A percentile compares a stretch with the other conserved stretches of the same genome.
Evolutionary conservation across 2,888 invertebrate genomes (phyloP).

Genomic region (Elegia similella): DNA sequence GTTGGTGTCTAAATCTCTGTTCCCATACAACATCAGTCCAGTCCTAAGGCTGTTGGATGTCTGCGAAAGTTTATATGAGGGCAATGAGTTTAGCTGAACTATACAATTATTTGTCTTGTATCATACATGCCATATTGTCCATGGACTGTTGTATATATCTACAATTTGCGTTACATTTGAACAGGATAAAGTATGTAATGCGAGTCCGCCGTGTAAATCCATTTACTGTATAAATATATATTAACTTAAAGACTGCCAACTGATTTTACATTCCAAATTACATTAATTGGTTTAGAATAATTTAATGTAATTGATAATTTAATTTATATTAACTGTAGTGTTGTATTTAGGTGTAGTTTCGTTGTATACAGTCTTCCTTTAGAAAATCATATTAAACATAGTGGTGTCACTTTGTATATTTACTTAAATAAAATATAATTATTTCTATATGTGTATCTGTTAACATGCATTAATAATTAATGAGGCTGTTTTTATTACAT

Average conservation of each 20-base stretch:
- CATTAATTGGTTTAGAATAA: constrained; percentile 31
- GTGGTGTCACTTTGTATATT: constrained; percentile 28
- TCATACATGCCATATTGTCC: constrained; percentile 6
- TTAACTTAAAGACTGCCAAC: constrained; percentile 44
- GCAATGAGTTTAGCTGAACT: constrained; percentile 88
- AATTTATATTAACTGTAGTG: constrained; percentile 50
- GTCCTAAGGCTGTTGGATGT: constrained; percentile 91
- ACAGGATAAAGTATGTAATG: not conserved
- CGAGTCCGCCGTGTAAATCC: not conserved
- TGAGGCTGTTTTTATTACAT: constrained; percentile 1
- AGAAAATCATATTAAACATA: constrained; percentile 18
- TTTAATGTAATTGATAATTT: constrained; percentile 26
- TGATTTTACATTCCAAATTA: constrained; percentile 54
- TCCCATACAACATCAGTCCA: constrained; percentile 95
- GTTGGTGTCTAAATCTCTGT: constrained; percentile 90
- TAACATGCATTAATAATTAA: not conserved
- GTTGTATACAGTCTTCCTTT: constrained; percentile 33
- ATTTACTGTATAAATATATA: not conserved
- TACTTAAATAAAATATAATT: no score
- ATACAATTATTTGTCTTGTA: constrained; percentile 5
- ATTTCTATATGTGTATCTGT: no score
- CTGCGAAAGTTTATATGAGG: constrained; percentile 92
- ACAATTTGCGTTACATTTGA: not conserved
- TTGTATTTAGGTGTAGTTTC: constrained; percentile 36
- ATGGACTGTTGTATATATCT: not conserved